These are phyloP conservation scores for Rhegmatorhina hoffmannsi DNA, from an alignment of 2,113 vertebrate genomes.

Conservation along the genomic window DNA sequence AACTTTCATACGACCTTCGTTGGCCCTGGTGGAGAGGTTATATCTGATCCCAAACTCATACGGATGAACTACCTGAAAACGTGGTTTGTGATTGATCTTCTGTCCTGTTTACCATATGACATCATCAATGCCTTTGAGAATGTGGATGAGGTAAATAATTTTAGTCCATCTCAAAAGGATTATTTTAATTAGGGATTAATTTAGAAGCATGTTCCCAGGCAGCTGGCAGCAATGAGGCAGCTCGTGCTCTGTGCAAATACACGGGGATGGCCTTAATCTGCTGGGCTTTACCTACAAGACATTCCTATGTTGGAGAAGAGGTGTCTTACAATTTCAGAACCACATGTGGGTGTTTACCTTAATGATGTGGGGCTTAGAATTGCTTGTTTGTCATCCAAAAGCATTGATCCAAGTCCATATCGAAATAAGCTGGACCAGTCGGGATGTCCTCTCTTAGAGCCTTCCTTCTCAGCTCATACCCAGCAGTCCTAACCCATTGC, in stretches of 20 bases:
- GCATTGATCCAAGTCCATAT: rapidly evolving
- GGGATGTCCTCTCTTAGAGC: background rate
- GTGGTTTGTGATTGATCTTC: constrained; percentile 97
- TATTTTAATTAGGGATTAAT: background rate
- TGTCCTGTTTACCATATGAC: constrained; percentile 98
- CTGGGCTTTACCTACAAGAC: background rate
- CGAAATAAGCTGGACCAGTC: background rate
- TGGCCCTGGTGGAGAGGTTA: constrained; percentile 96
- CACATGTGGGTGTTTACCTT: rapidly evolving
- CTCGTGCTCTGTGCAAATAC: background rate
- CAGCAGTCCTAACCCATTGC: background rate
- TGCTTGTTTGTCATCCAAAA: background rate
- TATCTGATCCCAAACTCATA: constrained; percentile 96
- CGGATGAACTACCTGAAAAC: constrained; percentile 99
- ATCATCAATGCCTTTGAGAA: constrained; percentile 99
- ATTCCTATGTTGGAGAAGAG: background rate
- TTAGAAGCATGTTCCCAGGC: background rate
- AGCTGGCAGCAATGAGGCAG: background rate
- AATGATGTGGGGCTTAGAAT: background rate
- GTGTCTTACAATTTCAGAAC: background rate
- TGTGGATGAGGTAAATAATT: constrained; percentile 89
- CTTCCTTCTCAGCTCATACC: background rate
- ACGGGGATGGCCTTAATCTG: background rate
- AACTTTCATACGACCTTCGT: constrained; percentile 99
- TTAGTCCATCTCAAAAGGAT: background rate